Evolutionary conservation across 2,888 invertebrate species (phyloP).

Genomic region (Lithophane semibrunnea): DNA sequence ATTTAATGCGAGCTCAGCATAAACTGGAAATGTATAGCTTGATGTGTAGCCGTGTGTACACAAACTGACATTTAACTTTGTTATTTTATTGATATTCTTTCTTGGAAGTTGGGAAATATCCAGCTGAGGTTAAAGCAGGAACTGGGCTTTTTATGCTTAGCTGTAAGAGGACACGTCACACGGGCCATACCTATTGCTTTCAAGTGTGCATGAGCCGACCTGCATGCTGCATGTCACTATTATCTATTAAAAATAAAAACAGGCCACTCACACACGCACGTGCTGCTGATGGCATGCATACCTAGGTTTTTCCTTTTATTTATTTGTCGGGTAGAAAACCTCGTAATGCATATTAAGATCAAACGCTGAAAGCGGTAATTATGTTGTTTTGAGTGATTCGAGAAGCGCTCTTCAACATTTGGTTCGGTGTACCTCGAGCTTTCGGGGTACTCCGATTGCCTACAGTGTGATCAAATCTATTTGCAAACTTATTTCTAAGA

Average conservation of each 20-base stretch:
- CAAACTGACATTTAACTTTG: slow-evolving; percentile 14
- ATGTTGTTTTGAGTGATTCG: no score
- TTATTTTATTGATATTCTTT: slow-evolving; percentile 41
- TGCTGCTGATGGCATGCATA: neutral
- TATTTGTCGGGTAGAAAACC: neutral
- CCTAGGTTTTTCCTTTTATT: neutral
- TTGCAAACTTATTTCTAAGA: no score
- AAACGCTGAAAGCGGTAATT: neutral
- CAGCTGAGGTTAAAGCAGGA: neutral
- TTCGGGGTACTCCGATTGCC: no score
- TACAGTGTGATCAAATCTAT: no score
- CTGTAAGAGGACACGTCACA: neutral
- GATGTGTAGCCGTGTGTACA: no score
- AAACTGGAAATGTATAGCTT: no score
- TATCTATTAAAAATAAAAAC: no score
- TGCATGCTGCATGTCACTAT: neutral
- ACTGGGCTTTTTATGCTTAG: neutral
- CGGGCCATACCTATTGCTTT: neutral
- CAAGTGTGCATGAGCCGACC: slow-evolving; percentile 6
- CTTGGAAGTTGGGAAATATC: slow-evolving; percentile 50
- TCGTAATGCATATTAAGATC: neutral
- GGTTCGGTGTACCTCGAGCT: no score
- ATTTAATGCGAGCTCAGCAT: no score
- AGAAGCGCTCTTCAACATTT: no score
- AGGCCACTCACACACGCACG: neutral